Evolutionary conservation across 2,888 invertebrate genomes (phyloP).

Genomic region (Leucoma salicis): DNA sequence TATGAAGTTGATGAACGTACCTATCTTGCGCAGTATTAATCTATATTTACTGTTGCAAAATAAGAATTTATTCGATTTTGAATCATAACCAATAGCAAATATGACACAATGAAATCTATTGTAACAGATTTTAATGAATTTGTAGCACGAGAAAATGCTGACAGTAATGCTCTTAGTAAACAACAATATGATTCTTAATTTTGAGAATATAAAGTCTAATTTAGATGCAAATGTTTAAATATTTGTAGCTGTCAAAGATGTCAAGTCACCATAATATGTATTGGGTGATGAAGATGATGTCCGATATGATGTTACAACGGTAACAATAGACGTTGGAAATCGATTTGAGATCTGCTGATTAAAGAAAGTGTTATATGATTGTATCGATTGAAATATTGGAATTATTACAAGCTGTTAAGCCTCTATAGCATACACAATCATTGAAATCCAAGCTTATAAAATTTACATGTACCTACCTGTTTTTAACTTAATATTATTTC

Average conservation of each 20-base stretch:
- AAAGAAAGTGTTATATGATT: conserved; percentile 40
- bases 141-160: conserved; percentile 14
- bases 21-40: conserved; percentile 30
- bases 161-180: conserved; percentile 1
- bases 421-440: conserved; percentile 19
- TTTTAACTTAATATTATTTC: too few relatives aligned
- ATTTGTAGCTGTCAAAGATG: conserved; percentile 35
- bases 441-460: conserved; percentile 13
- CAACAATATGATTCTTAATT: conserved; percentile 17
- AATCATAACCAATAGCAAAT: conserved; percentile 6
- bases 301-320: conserved; percentile 54
- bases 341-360: conserved; percentile 56
- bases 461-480: too few relatives aligned
- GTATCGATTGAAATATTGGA: conserved; percentile 45
- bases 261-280: conserved; percentile 56
- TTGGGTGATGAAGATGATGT: conserved; percentile 49
- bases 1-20: conserved; percentile 55
- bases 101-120: conserved; percentile 6
- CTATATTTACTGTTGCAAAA: conserved; percentile 4
- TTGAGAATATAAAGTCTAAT: conserved; percentile 5
- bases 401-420: conserved; percentile 36
- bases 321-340: conserved; percentile 57
- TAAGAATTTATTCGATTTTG: conserved; percentile 9
- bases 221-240: conserved; percentile 1
- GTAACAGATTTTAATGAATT: conserved; percentile 10